Conservation (phyloP, 2,797 vertebrate genomes). For the Austrolebias charrua region DNA sequence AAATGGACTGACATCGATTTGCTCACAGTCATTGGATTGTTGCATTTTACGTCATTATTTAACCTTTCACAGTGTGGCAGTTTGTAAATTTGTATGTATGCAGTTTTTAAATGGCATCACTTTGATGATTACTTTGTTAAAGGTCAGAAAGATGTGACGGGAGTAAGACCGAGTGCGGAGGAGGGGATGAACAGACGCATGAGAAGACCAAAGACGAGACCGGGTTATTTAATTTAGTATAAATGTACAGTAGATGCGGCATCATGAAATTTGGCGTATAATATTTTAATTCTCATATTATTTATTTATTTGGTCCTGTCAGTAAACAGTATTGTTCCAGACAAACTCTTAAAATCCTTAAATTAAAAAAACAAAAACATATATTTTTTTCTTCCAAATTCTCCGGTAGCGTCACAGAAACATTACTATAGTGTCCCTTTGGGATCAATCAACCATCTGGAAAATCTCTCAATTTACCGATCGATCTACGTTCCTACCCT, state of each 20-base stretch:
- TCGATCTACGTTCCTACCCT: no score
- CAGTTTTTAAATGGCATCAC: slow-evolving; percentile 49
- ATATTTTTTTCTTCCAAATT: no score
- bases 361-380: no score
- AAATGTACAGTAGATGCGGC: neutral
- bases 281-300: slow-evolving; percentile 7
- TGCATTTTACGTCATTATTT: slow-evolving; percentile 36
- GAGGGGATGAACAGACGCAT: slow-evolving; percentile 3
- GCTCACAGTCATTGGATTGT: slow-evolving; percentile 12
- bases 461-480: no score
- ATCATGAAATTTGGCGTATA: slow-evolving; percentile 1
- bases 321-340: no score
- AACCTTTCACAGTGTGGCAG: slow-evolving; percentile 30
- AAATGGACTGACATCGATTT: slow-evolving; percentile 40
- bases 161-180: slow-evolving; percentile 10
- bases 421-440: no score
- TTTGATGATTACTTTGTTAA: slow-evolving; percentile 51
- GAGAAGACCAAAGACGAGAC: neutral
- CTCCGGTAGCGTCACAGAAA: no score
- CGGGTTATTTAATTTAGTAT: neutral
- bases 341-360: no score
- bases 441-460: no score
- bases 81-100: slow-evolving; percentile 44
- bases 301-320: no score
- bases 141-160: slow-evolving; percentile 55